Base-by-base conservation (phyloP, 2,797 vertebrate species). In the Limnodromus scolopaceus region DNA sequence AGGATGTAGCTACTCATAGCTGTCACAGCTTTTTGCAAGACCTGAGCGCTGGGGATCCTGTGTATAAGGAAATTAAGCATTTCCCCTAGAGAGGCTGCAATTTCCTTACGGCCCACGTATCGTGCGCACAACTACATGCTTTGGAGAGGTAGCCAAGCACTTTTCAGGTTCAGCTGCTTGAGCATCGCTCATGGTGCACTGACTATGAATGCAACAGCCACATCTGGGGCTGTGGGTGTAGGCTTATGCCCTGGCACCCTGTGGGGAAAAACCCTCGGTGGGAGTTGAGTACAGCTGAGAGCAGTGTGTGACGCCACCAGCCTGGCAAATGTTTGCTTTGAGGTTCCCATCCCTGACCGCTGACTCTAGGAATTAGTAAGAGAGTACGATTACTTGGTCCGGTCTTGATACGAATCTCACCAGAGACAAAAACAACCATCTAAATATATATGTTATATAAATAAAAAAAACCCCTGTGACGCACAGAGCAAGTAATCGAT, bases 41-140 rank as follows among this genome's bases (percentile, higher is more conserved):
- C 36, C n/a, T 15, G 65, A 39, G 39, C 4, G 0, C 27, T 9
- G n/a, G 32, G 13, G 23, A 25, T 71, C 17, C 25, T 34, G 32
- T 0, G 0, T 14, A 3, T 8, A 5, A 68, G 61, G 66, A 68
- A 64, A 32, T 4, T 0, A 39, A 64, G 28, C 0, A 0, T 68
- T 91, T 83, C 3, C 68, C n/a, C 15, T 36, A 8, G 39, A 54
- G 25, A 80, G 27, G 15, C 5, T 60, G 13, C 4, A 2, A 22
- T 68, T 53, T 39, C n/a, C 45, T 43, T 38, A 2, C 36, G 79
- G 75, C 66, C 68, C 58, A 20, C 14, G 1, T 54, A 2, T 0
- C 3, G 4, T 10, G 6, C 28, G 3, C 3, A 3, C 49, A 19
- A 0, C 63, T 11, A 9, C 16, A 0, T 1, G 1, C 36, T 43